These are phyloP conservation scores for Ammospiza nelsoni DNA, from an alignment of 2,113 vertebrate genomes.

Conservation along the genomic window DNA sequence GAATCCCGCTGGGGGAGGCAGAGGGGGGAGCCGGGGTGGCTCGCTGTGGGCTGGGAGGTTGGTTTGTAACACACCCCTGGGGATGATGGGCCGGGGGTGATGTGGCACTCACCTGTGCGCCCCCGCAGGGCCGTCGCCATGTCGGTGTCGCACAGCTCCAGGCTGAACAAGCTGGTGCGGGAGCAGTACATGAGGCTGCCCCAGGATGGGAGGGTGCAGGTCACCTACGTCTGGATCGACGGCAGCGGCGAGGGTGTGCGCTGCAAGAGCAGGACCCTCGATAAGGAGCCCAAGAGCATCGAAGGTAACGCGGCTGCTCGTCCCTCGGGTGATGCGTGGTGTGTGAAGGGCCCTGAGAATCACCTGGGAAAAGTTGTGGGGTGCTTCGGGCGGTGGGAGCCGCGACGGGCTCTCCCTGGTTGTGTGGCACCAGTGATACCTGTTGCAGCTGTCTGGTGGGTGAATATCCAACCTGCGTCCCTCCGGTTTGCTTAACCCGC, in stretches of 20 bases:
- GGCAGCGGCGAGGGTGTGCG: conserved; percentile 79
- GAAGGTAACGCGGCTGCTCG: conserved; percentile 43
- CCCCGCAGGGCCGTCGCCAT: conserved; percentile 48
- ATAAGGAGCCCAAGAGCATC: conserved; percentile 72
- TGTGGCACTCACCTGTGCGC: neutral
- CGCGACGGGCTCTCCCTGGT: neutral
- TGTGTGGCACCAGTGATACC: neutral
- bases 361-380: neutral
- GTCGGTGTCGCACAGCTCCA: conserved; percentile 78
- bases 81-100: neutral
- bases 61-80: rapidly evolving
- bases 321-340: rapidly evolving
- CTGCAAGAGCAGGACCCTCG: conserved; percentile 79
- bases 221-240: conserved; percentile 86
- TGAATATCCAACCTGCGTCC: neutral
- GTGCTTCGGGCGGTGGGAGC: rapidly evolving
- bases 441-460: neutral
- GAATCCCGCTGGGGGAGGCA: neutral
- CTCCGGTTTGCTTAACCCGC: neutral
- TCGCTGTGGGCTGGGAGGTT: rapidly evolving
- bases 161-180: conserved; percentile 76
- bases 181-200: conserved; percentile 81
- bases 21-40: rapidly evolving
- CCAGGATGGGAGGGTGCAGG: conserved; percentile 72
- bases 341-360: neutral